Percentiles rank a stretch among this genome's conserved stretches.
These are phyloP conservation scores for Apaloderma vittatum DNA, from an alignment of 2,113 vertebrate genomes.

Conservation along the genomic window DNA sequence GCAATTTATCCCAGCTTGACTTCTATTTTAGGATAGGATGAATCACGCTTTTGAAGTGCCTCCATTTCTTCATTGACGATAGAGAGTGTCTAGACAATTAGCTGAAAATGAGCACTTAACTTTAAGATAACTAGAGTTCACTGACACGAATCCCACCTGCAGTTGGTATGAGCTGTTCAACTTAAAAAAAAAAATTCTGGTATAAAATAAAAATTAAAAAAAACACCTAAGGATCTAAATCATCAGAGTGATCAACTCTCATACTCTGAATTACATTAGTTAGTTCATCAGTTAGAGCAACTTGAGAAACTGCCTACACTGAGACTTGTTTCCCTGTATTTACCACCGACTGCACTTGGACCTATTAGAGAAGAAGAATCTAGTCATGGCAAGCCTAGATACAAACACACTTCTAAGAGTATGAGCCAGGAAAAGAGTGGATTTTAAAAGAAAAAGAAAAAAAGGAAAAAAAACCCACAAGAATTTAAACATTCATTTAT, in stretches of 20 bases:
- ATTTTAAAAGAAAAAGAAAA: background rate
- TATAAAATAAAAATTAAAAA: background rate
- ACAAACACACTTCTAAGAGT: background rate
- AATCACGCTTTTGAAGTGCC: slow-evolving; percentile 19
- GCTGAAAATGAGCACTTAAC: background rate
- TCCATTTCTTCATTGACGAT: background rate
- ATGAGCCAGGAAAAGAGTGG: background rate
- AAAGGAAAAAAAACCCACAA: accelerated
- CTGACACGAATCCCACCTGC: background rate
- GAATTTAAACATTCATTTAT: background rate
- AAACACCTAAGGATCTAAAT: background rate
- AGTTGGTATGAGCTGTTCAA: background rate
- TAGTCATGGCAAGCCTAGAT: background rate
- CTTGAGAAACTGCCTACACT: background rate
- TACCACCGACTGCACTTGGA: background rate
- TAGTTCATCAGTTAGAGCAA: background rate
- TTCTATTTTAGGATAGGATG: slow-evolving; percentile 17
- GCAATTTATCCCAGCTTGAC: background rate
- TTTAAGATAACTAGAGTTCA: background rate
- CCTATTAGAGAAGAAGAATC: background rate
- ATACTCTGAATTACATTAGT: background rate
- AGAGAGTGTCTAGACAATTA: slow-evolving; percentile 32
- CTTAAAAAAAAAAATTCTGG: background rate
- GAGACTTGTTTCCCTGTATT: background rate
- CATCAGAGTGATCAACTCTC: background rate